Evolutionary conservation across 1,140 invertebrate species (phyloP), one percentile per base, ranked within the genome.

Genomic region (Ectropis grisescens): DNA sequence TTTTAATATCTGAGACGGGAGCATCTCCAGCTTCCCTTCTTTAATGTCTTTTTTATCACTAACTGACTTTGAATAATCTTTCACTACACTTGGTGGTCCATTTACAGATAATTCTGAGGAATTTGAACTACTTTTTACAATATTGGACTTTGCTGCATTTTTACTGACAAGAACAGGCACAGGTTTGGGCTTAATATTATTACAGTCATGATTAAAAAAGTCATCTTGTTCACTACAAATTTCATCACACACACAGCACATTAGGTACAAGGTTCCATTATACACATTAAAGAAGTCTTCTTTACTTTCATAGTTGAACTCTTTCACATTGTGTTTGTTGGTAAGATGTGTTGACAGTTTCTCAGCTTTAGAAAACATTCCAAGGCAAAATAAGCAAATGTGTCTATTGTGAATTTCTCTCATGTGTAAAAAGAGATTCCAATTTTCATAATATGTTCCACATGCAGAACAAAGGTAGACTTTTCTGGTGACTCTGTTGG

Each of bases 381-480:
- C 89, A 22, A 92, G 82, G 56, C 92, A 93, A 69, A 89, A 91
- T 7, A 93, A 66, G 59, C 92, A 94, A 46, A 92, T 90, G 55
- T 89, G 89, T 23, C 90, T 85, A 41, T 88, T 87, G 61, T 94
- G 91, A 11, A 89, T 84, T 47, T 93, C 90, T 29, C 89, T 82
- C 89, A 93, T 93, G 49, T 94, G 92, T 7, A 91, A 62, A 64
- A 92, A 93, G 14, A 93, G 76, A 76, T 93, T 91, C 90, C 91
- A 93, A 47, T 90, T 90, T 71, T 93, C 90, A 76, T 91, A 92
- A 48, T 93, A 92, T 1, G 87, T 91, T 13, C 87, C 89, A 66
- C 92, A 94, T 1, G 89, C 88, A 6, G 89, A 88, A 62, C 92
- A 94, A 9, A 91, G 64, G 47, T 90, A 93, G 33, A 91, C 90